Evolutionary conservation across 2,113 vertebrate species (phyloP).

Genomic region (Rhabdornis inornatus): DNA sequence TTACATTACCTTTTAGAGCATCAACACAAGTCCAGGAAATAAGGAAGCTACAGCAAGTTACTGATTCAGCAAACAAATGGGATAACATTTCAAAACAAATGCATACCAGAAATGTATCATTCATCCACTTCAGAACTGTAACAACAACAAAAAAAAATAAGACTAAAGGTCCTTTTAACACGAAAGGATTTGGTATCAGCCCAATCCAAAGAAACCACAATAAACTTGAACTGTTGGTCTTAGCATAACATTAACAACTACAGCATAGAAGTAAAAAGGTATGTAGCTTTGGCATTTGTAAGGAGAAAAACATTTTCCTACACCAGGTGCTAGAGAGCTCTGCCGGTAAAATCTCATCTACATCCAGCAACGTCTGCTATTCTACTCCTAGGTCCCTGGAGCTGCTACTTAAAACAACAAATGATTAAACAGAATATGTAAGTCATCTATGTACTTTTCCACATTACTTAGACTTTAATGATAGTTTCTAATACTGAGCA

Average conservation of each 20-base stretch:
- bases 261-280: background rate
- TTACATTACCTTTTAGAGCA: background rate
- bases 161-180: background rate
- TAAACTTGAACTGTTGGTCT: background rate
- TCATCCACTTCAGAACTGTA: background rate
- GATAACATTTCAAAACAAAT: background rate
- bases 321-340: background rate
- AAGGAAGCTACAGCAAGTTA: background rate
- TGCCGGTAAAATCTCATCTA: conserved; percentile 9
- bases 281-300: background rate
- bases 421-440: background rate
- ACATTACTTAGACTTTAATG: background rate
- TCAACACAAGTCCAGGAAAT: background rate
- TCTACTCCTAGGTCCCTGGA: background rate
- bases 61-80: background rate
- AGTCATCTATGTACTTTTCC: background rate
- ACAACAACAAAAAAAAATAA: background rate
- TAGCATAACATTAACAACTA: background rate
- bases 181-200: background rate
- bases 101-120: background rate
- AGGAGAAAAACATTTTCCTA: background rate
- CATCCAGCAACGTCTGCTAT: background rate
- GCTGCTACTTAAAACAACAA: conserved; percentile 5
- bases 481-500: background rate
- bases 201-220: background rate